Base-by-base conservation (phyloP, 2,888 invertebrate genomes). In the Hoplodrina blanda region DNA sequence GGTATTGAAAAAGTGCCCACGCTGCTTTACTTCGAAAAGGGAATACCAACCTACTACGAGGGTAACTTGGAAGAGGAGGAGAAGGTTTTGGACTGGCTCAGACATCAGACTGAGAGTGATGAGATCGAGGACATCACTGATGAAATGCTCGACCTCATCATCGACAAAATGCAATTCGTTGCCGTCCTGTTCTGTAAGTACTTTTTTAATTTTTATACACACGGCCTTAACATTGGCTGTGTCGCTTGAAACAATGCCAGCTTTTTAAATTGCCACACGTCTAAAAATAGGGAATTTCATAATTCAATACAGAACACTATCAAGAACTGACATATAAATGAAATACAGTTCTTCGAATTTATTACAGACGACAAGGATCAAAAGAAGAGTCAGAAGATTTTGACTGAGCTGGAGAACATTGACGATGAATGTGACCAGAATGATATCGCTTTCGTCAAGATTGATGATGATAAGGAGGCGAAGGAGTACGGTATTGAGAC, bases 61-160 rank as follows among this genome's bases (percentile, higher is more conserved):
- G 98, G 99, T 81, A 98, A 98, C 91, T 96, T 98, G 83, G 98
- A 98, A 93, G 98, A 98, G 85, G 98, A 98, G 92, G 98, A 98
- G 80, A 98, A 98, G 91, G 98, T 98, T 20, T 93, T 99, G 0
- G 97, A 97, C 85, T 99, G 99, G 99, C 96, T 99, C 37, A 97
- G 97, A 84, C 97, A 98, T 86, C 99, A 99, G 91, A 97, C 97
- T 55, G 98, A 98, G 85, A 97, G 97, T 85, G 99, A 99, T 91
- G 98, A 99, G 96, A 99, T 99, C 85, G 99, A 99, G 95, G 99
- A 99, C 89, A 98, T 99, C 69, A 99, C 98, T 20, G 98, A 99
- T 91, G 98, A 99, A 96, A 98, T 99, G 98, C 96, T 99, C 79
- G 98, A 98, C 90, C 96, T 98, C 89, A 97, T 99, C 82, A 98